Conservation (phyloP, 1,140 invertebrate genomes). For the Acromyrmex echinatior region DNA sequence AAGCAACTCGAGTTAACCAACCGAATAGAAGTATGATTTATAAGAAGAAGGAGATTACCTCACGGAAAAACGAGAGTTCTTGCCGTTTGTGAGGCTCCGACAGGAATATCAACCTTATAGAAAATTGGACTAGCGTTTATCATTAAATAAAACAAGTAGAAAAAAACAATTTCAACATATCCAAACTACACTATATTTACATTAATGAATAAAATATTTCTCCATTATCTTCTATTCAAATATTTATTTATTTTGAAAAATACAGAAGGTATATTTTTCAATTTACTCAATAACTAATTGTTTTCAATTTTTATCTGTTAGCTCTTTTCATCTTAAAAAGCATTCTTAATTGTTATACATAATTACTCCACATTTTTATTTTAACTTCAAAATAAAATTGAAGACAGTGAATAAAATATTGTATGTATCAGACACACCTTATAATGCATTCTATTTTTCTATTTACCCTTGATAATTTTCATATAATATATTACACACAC, state of each 20-base stretch:
- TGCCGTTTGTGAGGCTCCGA: constrained; percentile 32
- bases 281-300: neutral
- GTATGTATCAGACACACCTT: neutral
- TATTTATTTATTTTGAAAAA: neutral
- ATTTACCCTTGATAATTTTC: neutral
- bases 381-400: neutral
- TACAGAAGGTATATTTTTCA: neutral
- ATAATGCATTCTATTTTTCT: neutral
- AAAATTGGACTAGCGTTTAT: constrained; percentile 16
- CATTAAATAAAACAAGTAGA: constrained; percentile 26
- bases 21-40: constrained; percentile 78
- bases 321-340: neutral
- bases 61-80: constrained; percentile 62
- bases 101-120: neutral
- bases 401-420: neutral
- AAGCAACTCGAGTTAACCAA: constrained; percentile 73
- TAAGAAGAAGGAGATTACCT: constrained; percentile 64
- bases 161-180: constrained; percentile 17
- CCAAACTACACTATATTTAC: neutral
- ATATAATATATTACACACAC: neutral
- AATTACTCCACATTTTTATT: constrained; percentile 1
- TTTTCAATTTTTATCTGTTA: neutral
- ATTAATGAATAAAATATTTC: neutral
- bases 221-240: neutral
- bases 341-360: neutral